Base-by-base conservation (phyloP, 1,140 invertebrate genomes). In the Rhopalosiphum maidis region DNA sequence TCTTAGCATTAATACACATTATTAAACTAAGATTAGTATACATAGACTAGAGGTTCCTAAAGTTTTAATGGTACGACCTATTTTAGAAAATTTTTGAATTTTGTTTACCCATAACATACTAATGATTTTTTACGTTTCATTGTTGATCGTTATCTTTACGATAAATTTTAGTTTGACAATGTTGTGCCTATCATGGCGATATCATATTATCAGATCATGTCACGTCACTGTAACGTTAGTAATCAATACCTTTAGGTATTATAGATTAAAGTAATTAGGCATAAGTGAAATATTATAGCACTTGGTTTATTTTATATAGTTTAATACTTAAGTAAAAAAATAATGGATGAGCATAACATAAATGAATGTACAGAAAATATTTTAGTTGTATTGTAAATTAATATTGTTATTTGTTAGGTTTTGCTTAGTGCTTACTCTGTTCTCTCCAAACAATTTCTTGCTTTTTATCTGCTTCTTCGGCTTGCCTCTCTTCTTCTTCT, bases 371-470 rank as follows among this genome's bases (percentile, higher is more conserved):
- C 0, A 77, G 30, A 77, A 77, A 77, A 77, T 77, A 77, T n/a
- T 77, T 68, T 77, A 77, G 9, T 77, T 77, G n/a, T 77, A 77
- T 77, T 35, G 1, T n/a, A n/a, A 77, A n/a, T 77, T 77, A 35
- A 77, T 77, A 77, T 77, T 77, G 60, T 77, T 77, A 77, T 77
- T 77, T 77, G 60, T 77, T n/a, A 77, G 30, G 30, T 77, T 77
- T 77, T 77, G 60, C 60, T 77, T 77, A 77, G 15, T 35, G 90
- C 87, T 94, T 94, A 96, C 96, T 96, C 95, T 96, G 96, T 94
- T 97, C 96, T 94, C 95, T 95, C 96, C 96, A 97, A 22, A 96
- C 94, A 77, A 95, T 95, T 94, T 96, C 96, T 54, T 96, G 96
- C 90, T 95, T 95, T 30, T 95, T 94, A 55, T 96, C 96, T 87